Percentiles rank a stretch among this genome's conserved stretches.
Evolutionary conservation across 2,797 vertebrate genomes (phyloP).

Genomic region (Sarcophilus harrisii): DNA sequence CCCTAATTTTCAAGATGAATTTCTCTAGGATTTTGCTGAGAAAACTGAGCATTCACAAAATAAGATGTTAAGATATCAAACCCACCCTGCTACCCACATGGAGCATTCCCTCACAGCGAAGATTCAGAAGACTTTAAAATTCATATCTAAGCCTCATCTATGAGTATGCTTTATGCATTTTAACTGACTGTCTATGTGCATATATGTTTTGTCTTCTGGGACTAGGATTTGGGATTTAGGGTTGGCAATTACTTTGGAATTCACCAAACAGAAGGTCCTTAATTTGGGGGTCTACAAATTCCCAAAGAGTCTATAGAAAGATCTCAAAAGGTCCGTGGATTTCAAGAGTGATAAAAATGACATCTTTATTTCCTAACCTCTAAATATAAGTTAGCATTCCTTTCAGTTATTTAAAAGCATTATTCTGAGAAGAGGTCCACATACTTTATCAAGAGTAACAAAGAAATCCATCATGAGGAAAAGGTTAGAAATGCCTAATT

Average conservation of each 20-base stretch:
- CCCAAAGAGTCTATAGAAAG: not conserved
- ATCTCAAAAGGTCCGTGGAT: not conserved
- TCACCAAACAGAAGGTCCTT: not conserved
- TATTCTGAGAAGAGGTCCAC: not conserved
- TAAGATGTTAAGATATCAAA: not conserved
- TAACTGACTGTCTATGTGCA: not conserved
- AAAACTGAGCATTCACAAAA: not conserved
- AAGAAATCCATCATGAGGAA: no score
- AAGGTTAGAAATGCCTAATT: not conserved
- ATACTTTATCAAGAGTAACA: not conserved
- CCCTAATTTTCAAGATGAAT: not conserved
- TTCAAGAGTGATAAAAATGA: not conserved
- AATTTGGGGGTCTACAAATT: not conserved
- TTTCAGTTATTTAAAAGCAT: not conserved
- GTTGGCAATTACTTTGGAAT: not conserved
- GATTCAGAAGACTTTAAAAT: not conserved
- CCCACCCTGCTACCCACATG: not conserved
- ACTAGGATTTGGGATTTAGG: not conserved
- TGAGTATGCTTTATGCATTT: not conserved
- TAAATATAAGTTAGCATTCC: not conserved
- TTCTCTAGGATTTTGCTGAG: not conserved
- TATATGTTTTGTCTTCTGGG: not conserved
- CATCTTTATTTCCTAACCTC: not conserved
- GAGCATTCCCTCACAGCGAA: not conserved
- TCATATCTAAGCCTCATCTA: not conserved